These are phyloP conservation scores for Phoxinus phoxinus DNA, from an alignment of 2,113 vertebrate species.

Conservation along the genomic window DNA sequence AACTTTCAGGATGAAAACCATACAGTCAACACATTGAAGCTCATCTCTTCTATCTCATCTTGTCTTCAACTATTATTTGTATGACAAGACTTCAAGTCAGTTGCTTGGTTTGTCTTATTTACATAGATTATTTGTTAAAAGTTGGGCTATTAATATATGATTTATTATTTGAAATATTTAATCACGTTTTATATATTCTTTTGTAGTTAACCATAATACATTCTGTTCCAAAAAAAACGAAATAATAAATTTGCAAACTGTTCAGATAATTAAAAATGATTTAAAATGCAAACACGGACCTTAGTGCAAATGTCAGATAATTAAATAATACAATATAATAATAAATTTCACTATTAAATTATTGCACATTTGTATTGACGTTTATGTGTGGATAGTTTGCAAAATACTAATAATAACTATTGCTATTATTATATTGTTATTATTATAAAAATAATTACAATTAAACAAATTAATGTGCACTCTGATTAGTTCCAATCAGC, in stretches of 20 bases:
- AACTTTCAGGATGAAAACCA: background rate
- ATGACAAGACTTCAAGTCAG: background rate
- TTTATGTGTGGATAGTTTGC: too few relatives aligned
- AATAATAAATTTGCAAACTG: background rate
- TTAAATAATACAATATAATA: background rate
- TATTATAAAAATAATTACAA: background rate
- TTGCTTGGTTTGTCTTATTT: constrained; percentile 10
- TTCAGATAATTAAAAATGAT: background rate
- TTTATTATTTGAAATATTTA: background rate
- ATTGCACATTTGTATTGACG: too few relatives aligned
- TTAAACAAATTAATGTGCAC: background rate
- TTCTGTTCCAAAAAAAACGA: background rate
- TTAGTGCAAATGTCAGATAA: background rate
- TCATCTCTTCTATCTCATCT: background rate
- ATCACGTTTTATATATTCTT: background rate
- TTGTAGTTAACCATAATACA: background rate
- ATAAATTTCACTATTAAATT: too few relatives aligned
- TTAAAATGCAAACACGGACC: background rate
- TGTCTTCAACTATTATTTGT: background rate
- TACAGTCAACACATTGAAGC: background rate
- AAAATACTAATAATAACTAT: too few relatives aligned
- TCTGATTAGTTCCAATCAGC: background rate
- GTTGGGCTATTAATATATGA: background rate
- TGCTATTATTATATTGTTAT: too few relatives aligned
- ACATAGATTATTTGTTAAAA: background rate